Percentiles rank a stretch among this genome's conserved stretches.
Conservation (phyloP, 2,797 vertebrate species). For the Danionella dracula region DNA sequence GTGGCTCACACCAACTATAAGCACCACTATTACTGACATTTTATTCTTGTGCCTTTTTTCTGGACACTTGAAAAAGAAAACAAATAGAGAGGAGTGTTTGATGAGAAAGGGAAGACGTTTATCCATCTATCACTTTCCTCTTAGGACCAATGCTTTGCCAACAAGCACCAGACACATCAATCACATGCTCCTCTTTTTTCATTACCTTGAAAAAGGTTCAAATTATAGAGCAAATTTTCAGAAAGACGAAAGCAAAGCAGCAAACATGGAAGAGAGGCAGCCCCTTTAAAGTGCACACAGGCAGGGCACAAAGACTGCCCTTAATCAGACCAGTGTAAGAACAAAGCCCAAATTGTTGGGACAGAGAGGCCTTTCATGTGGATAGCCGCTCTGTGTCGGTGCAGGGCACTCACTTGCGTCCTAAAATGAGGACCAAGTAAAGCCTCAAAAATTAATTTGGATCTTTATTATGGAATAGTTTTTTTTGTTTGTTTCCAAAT, state of each 20-base stretch:
- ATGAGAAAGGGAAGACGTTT: slow-evolving; percentile 35
- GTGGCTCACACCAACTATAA: slow-evolving; percentile 65
- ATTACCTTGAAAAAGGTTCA: slow-evolving; percentile 26
- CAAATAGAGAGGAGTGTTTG: slow-evolving; percentile 18
- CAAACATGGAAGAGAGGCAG: slow-evolving; percentile 27
- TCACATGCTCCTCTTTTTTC: neutral
- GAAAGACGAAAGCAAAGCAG: slow-evolving; percentile 39
- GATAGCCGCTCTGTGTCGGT: slow-evolving; percentile 32
- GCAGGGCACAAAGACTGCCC: slow-evolving; percentile 36
- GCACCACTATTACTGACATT: slow-evolving; percentile 69
- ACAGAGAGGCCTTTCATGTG: slow-evolving; percentile 42
- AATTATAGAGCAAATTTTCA: slow-evolving; percentile 38
- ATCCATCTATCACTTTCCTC: slow-evolving; percentile 25
- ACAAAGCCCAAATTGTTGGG: slow-evolving; percentile 39
- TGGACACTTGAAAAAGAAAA: slow-evolving; percentile 53
- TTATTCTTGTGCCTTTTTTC: slow-evolving; percentile 67
- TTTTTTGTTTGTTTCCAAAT: too few species aligned
- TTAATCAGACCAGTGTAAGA: slow-evolving; percentile 44
- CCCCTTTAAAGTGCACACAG: slow-evolving; percentile 32
- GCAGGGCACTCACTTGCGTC: slow-evolving; percentile 22
- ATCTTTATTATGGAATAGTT: too few species aligned
- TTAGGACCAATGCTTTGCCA: neutral
- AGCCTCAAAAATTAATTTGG: too few species aligned
- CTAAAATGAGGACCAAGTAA: neutral
- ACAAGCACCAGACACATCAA: slow-evolving; percentile 29